phyloP scores from a whole-genome alignment of 2,888 invertebrate genomes.

The Cataglyphis rosenhaueri region DNA sequence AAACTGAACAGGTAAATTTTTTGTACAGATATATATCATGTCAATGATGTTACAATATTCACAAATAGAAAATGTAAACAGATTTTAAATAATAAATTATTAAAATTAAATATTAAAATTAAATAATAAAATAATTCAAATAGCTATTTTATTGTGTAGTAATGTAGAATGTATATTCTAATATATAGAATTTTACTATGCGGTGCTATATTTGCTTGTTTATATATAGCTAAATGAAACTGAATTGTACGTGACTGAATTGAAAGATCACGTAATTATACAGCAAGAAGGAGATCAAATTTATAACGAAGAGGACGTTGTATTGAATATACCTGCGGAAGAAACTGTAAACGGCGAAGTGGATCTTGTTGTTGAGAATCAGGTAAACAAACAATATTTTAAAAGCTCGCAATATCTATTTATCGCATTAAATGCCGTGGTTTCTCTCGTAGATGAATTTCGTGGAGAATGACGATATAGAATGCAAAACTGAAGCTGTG shows the following conservation, averaged over 20 bases:
- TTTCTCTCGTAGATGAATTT: constrained; percentile 73
- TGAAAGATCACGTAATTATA: constrained; percentile 86
- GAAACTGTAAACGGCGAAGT: constrained; percentile 74
- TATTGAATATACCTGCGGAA: constrained; percentile 78
- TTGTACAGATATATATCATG: not conserved
- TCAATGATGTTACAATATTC: not conserved
- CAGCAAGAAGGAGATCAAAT: constrained; percentile 83
- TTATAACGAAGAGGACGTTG: constrained; percentile 80
- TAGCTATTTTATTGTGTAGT: not conserved
- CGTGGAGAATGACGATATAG: constrained; percentile 75
- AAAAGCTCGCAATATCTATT: not conserved
- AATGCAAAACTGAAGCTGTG: constrained; percentile 78
- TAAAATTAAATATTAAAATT: too few species aligned
- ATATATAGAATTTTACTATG: not conserved
- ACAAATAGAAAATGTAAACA: not conserved
- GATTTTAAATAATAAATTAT: not conserved
- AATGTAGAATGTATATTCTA: not conserved
- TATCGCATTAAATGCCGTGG: not conserved
- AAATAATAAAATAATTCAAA: not conserved
- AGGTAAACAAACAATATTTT: constrained; percentile 71
- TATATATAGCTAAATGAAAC: constrained; percentile 81
- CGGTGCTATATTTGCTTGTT: constrained; percentile 21
- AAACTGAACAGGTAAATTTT: constrained; percentile 76
- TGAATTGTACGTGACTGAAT: constrained; percentile 86
- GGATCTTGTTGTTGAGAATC: constrained; percentile 78